Evolutionary conservation across 2,113 vertebrate genomes (phyloP).

Genomic region (Pachycephala philippinensis): DNA sequence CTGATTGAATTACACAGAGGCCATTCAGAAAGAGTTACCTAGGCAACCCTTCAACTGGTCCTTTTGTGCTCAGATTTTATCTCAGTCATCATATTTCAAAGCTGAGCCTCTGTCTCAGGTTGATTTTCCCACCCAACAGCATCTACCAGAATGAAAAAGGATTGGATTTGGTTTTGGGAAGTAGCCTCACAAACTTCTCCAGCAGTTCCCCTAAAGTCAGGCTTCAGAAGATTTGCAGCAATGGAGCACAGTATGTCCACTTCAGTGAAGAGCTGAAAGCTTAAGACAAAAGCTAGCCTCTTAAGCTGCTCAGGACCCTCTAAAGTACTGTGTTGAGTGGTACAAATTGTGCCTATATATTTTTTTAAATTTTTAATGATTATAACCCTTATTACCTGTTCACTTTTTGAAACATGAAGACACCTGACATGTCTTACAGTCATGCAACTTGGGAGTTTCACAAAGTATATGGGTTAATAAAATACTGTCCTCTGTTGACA

Average conservation of each 20-base stretch:
- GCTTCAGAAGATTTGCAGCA: not conserved
- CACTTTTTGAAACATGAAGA: too few species aligned
- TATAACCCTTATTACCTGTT: not conserved
- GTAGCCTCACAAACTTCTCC: not conserved
- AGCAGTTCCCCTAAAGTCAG: not conserved
- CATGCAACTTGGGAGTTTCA: not conserved
- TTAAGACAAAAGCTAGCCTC: not conserved
- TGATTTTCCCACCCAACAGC: not conserved
- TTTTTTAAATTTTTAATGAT: not conserved
- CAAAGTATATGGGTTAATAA: not conserved
- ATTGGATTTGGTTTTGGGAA: not conserved
- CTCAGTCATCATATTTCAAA: not conserved
- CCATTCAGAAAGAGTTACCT: constrained; percentile 30
- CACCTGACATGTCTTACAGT: not conserved
- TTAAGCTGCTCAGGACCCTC: not conserved
- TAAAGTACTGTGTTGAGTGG: not conserved
- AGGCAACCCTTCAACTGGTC: not conserved
- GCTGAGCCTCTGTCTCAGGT: not conserved
- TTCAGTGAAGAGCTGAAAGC: not conserved
- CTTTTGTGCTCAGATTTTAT: not conserved
- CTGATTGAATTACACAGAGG: not conserved
- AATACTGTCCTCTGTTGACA: not conserved
- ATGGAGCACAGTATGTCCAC: not conserved
- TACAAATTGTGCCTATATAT: not conserved
- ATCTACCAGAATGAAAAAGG: not conserved